Evolutionary conservation across 2,113 vertebrate species (phyloP), one percentile per base, ranked within the genome.

Genomic region (Sinocyclocheilus anophthalmus): DNA sequence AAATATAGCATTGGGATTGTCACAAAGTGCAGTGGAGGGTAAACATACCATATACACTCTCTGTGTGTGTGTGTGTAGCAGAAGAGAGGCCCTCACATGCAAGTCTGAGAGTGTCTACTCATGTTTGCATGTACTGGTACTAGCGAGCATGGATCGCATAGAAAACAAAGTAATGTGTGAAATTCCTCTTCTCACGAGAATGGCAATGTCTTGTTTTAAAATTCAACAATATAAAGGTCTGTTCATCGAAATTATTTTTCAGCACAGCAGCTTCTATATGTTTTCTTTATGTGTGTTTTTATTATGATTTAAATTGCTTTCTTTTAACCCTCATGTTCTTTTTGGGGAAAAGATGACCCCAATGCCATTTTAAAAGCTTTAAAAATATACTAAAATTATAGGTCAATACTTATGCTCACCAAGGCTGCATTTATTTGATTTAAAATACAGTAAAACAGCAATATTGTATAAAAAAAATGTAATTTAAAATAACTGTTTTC

Each of bases 1-100:
- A 91, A 89, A 92, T 90, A 83, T 76, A 61, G 57, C 84, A 59
- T 90, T 88, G 88, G 76, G 37, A 88, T 33, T 80, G 69, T 88
- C 89, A 89, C 90, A 89, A 57, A 87, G 88, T 84, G 88, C 79
- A 84, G 86, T 48, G 76, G 57, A 86, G 85, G 76, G 84, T 86
- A 91, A 87, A 86, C 87, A 84, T 24, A 57, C 61, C 24, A 37
- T 85, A 84, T 84, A 70, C 22, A 76, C 33, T 55, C 30, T 83
- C 70, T 53, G 57, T 63, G 86, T 50, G 65, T 63, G 69, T 70
- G 57, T n/a, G 55, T 69, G 76, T 83, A 63, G 50, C 50, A 22
- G 24, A 20, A 84, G 45, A 75, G 30, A 42, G 61, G 59, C 8
- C 59, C 76, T 80, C 10, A 84, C 45, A 75, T 33, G 13, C 78